phyloP scores from a whole-genome alignment of 2,797 vertebrate genomes.

The Microhierax caerulescens region DNA sequence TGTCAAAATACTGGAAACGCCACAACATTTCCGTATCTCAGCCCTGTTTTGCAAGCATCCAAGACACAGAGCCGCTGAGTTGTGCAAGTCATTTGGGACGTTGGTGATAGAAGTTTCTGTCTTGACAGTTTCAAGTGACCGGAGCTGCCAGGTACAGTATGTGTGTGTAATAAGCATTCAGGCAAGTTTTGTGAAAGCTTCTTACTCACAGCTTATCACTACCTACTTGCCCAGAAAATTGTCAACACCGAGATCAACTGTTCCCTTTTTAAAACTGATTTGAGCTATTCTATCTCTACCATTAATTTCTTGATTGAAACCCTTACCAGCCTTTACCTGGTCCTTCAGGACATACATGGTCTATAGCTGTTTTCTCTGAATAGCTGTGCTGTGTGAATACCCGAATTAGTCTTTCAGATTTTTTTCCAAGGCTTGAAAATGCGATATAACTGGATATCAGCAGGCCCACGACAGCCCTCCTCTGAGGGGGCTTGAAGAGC shows the following conservation, averaged over 20 bases:
- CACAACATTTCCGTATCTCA: rapidly evolving
- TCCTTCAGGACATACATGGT: not conserved
- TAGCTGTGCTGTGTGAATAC: not conserved
- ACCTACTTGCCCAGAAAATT: not conserved
- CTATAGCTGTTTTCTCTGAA: not conserved
- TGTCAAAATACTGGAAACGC: not conserved
- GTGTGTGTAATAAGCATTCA: not conserved
- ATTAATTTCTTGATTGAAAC: not conserved
- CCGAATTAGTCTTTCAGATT: not conserved
- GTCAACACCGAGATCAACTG: not conserved
- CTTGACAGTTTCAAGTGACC: not conserved
- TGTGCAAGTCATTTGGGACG: not conserved
- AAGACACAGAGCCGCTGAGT: not conserved
- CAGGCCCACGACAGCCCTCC: not conserved
- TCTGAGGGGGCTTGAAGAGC: not conserved
- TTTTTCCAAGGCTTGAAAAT: not conserved
- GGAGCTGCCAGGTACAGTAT: not conserved
- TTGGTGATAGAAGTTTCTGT: not conserved
- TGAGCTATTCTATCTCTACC: not conserved
- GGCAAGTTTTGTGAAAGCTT: not conserved
- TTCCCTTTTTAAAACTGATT: not conserved
- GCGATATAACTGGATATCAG: not conserved
- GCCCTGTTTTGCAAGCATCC: not conserved
- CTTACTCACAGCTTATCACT: not conserved
- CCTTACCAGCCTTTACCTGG: not conserved